Evolutionary conservation across 2,797 vertebrate species (phyloP), one percentile per base, ranked within the genome.

Genomic region (Lagodon rhomboides): DNA sequence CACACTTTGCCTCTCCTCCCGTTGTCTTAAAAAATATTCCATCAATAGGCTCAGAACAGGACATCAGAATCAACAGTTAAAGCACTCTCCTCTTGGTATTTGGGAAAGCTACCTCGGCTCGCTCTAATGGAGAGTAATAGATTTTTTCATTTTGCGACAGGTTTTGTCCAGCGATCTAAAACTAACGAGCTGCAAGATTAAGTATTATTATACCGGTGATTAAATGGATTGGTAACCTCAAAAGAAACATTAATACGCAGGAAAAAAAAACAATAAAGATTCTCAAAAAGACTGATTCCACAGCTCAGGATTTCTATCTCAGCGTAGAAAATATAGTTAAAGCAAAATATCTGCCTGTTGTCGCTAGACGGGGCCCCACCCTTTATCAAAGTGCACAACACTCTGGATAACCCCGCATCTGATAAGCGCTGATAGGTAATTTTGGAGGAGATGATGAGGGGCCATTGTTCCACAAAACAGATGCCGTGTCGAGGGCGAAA

Each of bases 401-500:
- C 71, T 51, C 51, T 73, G 64, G 69, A 83, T 83, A 85, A 82
- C 67, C 51, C 79, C 2, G 64, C 73, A 87, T 79, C 82, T 85
- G 86, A 92, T 90, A 87, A 87, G 72, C 18, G 72, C 85, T 91
- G 91, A 89, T 80, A 53, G 85, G 80, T 90, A 83, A 86, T 88
- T 91, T 73, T 68, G 65, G 68, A 88, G 81, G 63, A 72, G 82
- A 91, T 69, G 87, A 89, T 71, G 87, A 89, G 86, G 84, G 76
- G 79, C 79, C 78, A 88, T 75, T 89, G 88, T 91, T 86, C 89
- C 68, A n/a, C 73, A 75, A 84, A 87, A 84, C 83, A 92, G 87
- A 85, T 85, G 85, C 85, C 68, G 64, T 79, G 88, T 92, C 70
- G 69, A 91, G 73, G 80, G 90, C 69, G 85, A 89, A 94, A 93